phyloP scores from a whole-genome alignment of 1,140 invertebrate genomes.

The Bombus sylvicola region DNA sequence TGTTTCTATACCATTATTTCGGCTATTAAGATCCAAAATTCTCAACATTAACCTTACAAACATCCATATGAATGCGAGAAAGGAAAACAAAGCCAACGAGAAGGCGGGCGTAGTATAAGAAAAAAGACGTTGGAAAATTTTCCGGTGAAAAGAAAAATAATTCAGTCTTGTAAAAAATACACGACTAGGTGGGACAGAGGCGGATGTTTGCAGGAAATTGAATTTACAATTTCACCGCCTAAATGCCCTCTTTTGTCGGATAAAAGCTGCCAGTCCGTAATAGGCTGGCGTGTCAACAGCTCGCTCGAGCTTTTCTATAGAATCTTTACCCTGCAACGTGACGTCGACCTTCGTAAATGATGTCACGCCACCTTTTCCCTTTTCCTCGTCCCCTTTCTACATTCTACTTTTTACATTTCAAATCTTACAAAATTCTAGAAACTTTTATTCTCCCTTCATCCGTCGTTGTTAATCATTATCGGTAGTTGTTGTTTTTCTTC shows the following conservation, averaged over 20 bases:
- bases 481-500: conserved; percentile 33
- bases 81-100: neutral
- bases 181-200: neutral
- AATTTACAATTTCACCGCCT: conserved; percentile 69
- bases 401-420: neutral
- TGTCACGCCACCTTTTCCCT: conserved; percentile 28
- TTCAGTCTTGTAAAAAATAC: neutral
- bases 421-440: conserved; percentile 37
- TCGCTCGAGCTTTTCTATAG: conserved; percentile 58
- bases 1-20: no score
- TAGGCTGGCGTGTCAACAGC: conserved; percentile 67
- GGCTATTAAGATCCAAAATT: no score
- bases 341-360: conserved; percentile 57
- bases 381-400: neutral
- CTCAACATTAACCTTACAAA: no score
- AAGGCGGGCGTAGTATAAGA: neutral
- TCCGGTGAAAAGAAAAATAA: neutral
- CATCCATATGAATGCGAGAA: no score
- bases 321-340: conserved; percentile 46
- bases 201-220: conserved; percentile 59
- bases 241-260: conserved; percentile 68
- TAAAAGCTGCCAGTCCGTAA: conserved; percentile 69
- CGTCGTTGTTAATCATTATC: conserved; percentile 42
- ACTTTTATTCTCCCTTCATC: conserved; percentile 42
- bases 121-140: neutral